Percentiles rank a stretch among this genome's conserved stretches.
Evolutionary conservation across 2,888 invertebrate genomes (phyloP).

Genomic region (Dexiosoma caninum): DNA sequence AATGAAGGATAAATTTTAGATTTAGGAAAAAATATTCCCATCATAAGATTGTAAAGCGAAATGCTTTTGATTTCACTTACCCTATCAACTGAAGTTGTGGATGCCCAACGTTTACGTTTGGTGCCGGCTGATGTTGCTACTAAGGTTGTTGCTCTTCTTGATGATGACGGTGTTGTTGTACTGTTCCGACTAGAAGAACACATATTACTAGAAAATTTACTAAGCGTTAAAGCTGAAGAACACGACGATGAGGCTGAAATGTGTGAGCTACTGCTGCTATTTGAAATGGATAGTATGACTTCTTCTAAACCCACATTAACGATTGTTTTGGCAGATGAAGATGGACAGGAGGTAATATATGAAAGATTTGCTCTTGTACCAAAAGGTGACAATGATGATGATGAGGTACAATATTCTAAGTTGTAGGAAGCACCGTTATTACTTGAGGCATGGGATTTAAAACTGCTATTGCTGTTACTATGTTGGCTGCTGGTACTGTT

Average conservation of each 20-base stretch:
- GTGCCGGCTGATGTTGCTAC: conserved; percentile 33
- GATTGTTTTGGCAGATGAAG: conserved; percentile 60
- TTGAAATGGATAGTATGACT: conserved; percentile 57
- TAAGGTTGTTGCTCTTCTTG: conserved; percentile 35
- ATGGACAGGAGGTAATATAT: conserved; percentile 56
- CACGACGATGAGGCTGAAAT: conserved; percentile 58
- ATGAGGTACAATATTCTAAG: conserved; percentile 65
- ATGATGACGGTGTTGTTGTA: conserved; percentile 17
- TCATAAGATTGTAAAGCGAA: conserved; percentile 17
- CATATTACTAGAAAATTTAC: conserved; percentile 50
- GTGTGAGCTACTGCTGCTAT: conserved; percentile 53
- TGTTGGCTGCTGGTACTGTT: conserved; percentile 66
- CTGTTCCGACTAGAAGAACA: conserved; percentile 56
- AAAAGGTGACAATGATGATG: conserved; percentile 63
- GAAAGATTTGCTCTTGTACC: conserved; percentile 55
- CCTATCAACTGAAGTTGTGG: conserved; percentile 55
- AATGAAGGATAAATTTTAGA: conserved; percentile 23
- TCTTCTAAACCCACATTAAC: conserved; percentile 60
- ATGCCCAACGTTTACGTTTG: conserved; percentile 62
- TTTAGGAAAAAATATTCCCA: conserved; percentile 32
- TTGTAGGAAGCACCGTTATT: conserved; percentile 60
- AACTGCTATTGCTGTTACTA: conserved; percentile 62
- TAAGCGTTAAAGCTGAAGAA: conserved; percentile 50
- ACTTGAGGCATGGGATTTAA: conserved; percentile 58
- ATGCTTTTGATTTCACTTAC: conserved; percentile 57